Evolutionary conservation across 2,888 invertebrate species (phyloP).

Genomic region (Anaspis maculata): DNA sequence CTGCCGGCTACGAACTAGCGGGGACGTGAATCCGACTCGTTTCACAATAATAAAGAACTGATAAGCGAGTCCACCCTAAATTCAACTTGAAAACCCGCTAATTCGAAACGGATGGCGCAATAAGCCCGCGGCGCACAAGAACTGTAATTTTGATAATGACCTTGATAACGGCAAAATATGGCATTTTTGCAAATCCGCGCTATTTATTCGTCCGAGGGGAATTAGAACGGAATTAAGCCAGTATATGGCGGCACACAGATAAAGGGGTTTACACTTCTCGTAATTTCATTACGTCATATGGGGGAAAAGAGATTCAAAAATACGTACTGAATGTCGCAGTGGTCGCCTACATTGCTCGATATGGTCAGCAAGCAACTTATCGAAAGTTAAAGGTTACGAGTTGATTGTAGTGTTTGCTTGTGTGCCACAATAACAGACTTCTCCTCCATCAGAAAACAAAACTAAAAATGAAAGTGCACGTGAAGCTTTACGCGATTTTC

Average conservation of each 20-base stretch:
- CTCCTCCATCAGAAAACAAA: too few relatives aligned
- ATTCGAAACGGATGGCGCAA: slow-evolving; percentile 27
- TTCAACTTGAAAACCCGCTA: slow-evolving; percentile 19
- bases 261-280: slow-evolving; percentile 31
- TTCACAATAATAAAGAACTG: too few relatives aligned
- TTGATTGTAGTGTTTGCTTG: too few relatives aligned
- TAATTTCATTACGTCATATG: slow-evolving; percentile 29
- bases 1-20: too few relatives aligned
- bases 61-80: slow-evolving; percentile 3
- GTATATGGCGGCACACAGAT: slow-evolving; percentile 29
- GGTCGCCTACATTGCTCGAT: too few relatives aligned
- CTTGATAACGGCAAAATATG: slow-evolving; percentile 42
- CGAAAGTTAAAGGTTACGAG: too few relatives aligned
- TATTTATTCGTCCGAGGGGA: slow-evolving; percentile 37
- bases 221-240: slow-evolving; percentile 30
- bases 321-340: neutral
- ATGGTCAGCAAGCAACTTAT: too few relatives aligned
- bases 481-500: too few relatives aligned
- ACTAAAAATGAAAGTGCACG: too few relatives aligned
- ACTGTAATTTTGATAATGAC: slow-evolving; percentile 40
- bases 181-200: slow-evolving; percentile 40
- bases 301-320: too few relatives aligned
- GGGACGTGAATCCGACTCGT: too few relatives aligned
- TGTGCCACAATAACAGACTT: too few relatives aligned
- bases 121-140: slow-evolving; percentile 23